Conservation (phyloP, 2,888 invertebrate species). For the Heliconius hortense region DNA sequence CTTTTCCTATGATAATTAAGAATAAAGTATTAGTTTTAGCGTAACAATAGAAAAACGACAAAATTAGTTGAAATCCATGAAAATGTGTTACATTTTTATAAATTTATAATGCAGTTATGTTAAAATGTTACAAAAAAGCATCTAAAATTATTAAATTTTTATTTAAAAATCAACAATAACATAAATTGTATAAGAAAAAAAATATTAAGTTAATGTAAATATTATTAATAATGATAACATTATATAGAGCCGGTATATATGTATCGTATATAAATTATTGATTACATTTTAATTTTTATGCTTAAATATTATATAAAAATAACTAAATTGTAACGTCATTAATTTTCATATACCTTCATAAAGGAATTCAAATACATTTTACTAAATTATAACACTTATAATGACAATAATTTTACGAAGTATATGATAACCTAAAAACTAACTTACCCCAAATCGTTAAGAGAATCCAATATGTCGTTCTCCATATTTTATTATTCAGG, state of each 20-base stretch:
- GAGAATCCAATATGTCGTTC: slow-evolving; percentile 82
- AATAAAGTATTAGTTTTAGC: not conserved
- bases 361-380: not conserved
- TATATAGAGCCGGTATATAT: not conserved
- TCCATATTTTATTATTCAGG: slow-evolving; percentile 69
- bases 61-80: not conserved
- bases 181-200: not conserved
- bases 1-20: slow-evolving; percentile 4
- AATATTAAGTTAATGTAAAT: not conserved
- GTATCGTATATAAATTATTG: not conserved
- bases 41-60: not conserved
- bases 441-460: slow-evolving; percentile 84
- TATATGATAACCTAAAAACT: slow-evolving; percentile 33
- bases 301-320: not conserved
- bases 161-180: not conserved
- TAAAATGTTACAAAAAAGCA: too few species aligned
- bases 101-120: not conserved
- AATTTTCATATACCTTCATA: not conserved
- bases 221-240: not conserved
- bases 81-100: not conserved
- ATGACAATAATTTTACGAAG: not conserved
- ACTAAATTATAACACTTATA: not conserved
- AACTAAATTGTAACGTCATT: not conserved
- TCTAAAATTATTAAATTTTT: not conserved
- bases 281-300: not conserved